Evolutionary conservation across 2,797 vertebrate genomes (phyloP), one percentile per base, ranked within the genome.

Genomic region (Zenarchopterus dispar): DNA sequence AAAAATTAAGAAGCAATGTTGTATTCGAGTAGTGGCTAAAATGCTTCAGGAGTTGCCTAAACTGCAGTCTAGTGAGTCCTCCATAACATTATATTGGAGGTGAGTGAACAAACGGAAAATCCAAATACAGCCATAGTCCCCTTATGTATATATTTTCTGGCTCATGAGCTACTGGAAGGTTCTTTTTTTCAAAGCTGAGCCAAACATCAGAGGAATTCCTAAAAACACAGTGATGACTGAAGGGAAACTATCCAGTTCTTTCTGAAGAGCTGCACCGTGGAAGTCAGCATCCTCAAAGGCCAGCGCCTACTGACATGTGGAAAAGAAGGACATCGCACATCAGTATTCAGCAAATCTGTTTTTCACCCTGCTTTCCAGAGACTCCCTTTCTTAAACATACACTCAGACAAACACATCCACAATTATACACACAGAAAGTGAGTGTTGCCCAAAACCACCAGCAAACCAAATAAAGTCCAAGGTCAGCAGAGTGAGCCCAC

Each of bases 401-500:
- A 58, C 18, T 33, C 56, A 36, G 33, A 36, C 9, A 49, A 41
- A 56, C 47, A 62, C 39, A 52, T 56, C 54, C 64, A 57, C 55
- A 67, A 53, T 49, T 56, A n/a, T 53, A 73, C 47, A 67, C 57
- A 63, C 42, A 65, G 31, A 75, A 71, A 65, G 63, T 39, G 62
- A 80, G 41, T 63, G 57, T 62, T 56, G 59, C 65, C 67, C 67
- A 71, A 80, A 84, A 77, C 72, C 76, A 79, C 77, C 54, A 78
- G 74, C 46, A 81, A 85, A 75, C 74, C 76, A 89, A 88, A 88
- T 81, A 87, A 76, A 88, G 63, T 68, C 75, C 87, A 87, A 87
- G 88, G 87, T 88, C 87, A 86, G 82, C 70, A 73, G 77, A 75
- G 55, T 71, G 72, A 62, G 76, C 72, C 79, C 80, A 69, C 46